Evolutionary conservation across 2,797 vertebrate species (phyloP).

Genomic region (Gobionotothen gibberifrons): DNA sequence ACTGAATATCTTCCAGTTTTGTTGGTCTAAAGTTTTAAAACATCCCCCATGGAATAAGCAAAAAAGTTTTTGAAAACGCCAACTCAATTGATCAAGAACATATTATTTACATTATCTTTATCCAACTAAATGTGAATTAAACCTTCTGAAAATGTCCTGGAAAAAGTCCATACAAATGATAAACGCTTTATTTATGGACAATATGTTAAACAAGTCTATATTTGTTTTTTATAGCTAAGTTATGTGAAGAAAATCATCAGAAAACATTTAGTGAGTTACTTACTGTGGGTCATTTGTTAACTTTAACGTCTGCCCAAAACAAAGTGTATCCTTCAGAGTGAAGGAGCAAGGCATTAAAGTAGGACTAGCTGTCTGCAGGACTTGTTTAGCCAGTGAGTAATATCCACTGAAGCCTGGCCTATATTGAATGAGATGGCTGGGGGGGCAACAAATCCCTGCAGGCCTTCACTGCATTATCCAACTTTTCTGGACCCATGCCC

Average conservation of each 20-base stretch:
- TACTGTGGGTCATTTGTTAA: slow-evolving; percentile 56
- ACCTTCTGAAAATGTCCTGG: no score
- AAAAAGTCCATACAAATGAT: neutral
- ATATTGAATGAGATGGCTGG: slow-evolving; percentile 84
- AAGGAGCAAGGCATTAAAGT: slow-evolving; percentile 72
- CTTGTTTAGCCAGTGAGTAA: slow-evolving; percentile 83
- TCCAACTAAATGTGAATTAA: no score
- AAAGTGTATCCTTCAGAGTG: slow-evolving; percentile 63
- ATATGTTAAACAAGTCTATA: neutral
- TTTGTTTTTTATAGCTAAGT: neutral
- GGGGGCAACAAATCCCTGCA: slow-evolving; percentile 83
- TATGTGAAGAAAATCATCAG: neutral
- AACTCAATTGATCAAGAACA: neutral
- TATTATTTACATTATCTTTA: no score
- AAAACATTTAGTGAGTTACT: slow-evolving; percentile 4
- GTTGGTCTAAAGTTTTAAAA: neutral
- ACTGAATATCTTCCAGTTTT: neutral
- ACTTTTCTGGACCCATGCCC: slow-evolving; percentile 84
- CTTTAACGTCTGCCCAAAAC: slow-evolving; percentile 35
- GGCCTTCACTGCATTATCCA: slow-evolving; percentile 84
- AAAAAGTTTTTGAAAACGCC: neutral
- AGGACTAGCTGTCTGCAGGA: slow-evolving; percentile 75
- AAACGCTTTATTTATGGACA: neutral
- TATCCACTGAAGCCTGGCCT: slow-evolving; percentile 78
- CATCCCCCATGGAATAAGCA: no score